Conservation (phyloP, 2,797 vertebrate species). For the Manis javanica region DNA sequence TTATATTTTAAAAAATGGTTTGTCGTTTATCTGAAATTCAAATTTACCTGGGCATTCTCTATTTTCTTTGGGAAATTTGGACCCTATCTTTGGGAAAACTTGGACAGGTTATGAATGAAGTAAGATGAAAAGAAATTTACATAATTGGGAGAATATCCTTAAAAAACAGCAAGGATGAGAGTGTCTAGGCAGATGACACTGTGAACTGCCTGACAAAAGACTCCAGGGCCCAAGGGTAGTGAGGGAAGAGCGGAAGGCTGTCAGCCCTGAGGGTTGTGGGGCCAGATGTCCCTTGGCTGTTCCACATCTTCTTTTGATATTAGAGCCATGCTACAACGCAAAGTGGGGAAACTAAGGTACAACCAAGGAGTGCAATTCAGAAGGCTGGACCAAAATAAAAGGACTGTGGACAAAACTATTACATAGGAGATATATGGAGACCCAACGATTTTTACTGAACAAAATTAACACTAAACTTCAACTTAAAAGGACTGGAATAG, state of each 20-base stretch:
- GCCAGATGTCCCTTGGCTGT: neutral
- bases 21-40: conserved; percentile 25
- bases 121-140: neutral
- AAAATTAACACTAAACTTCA: conserved; percentile 33
- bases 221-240: neutral
- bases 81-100: neutral
- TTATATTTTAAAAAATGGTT: neutral
- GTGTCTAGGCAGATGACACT: neutral
- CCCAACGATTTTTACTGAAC: neutral
- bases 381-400: neutral
- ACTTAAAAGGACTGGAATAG: neutral
- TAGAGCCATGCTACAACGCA: neutral
- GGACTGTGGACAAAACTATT: neutral
- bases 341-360: neutral
- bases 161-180: neutral
- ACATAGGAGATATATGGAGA: neutral
- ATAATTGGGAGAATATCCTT: neutral
- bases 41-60: neutral
- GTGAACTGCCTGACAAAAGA: neutral
- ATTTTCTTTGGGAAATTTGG: conserved; percentile 28
- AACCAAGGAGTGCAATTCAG: neutral
- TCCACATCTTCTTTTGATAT: neutral
- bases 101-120: neutral
- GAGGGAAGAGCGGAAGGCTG: neutral
- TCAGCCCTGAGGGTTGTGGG: neutral